Base-by-base conservation (phyloP, 1,140 invertebrate species). In the Dendroctonus ponderosae region DNA sequence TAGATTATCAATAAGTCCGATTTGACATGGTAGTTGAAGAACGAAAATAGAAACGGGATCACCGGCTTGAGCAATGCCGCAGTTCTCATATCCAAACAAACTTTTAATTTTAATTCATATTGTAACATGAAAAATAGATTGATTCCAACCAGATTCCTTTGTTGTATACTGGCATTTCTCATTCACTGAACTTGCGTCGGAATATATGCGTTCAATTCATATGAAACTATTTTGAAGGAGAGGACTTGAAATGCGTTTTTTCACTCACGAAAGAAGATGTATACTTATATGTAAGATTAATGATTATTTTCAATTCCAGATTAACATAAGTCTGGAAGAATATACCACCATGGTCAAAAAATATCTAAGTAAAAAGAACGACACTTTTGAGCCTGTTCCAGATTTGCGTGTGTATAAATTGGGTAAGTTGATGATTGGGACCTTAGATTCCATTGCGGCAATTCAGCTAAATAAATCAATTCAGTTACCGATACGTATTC, bases 311-410 rank as follows among this genome's bases (percentile, higher is more conserved):
- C 44, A 4, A 37, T 67, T 67, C 39, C 72, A 77, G 76, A 73
- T 76, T 51, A 77, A 77, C 66, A 74, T 77, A 26, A 77, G 76
- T 62, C 70, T 76, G 67, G 70, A 76, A 48, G 76, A 77, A 60
- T 77, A 77, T 57, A 71, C 71, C 12, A 66, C 62, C 12, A 74
- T 75, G 71, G 75, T 77, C 72, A 68, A 54, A 44, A 58, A 61
- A 37, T 77, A 75, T 64, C 67, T 77, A n/a, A 58, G 71, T 26
- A 12, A n/a, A 12, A 67, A 61, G 56, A 58, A 67, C 51, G 58
- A 61, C 40, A 54, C 57, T 15, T 67, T 61, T 61, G 65, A 67
- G 40, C 57, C 48, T 51, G 54, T 61, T 66, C 75, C 76, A 52
- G 67, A 75, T 68, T 71, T 77, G 48, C 48, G 73, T 53, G 73